Evolutionary conservation across 2,113 vertebrate species (phyloP).

Genomic region (Pterophyllum scalare): DNA sequence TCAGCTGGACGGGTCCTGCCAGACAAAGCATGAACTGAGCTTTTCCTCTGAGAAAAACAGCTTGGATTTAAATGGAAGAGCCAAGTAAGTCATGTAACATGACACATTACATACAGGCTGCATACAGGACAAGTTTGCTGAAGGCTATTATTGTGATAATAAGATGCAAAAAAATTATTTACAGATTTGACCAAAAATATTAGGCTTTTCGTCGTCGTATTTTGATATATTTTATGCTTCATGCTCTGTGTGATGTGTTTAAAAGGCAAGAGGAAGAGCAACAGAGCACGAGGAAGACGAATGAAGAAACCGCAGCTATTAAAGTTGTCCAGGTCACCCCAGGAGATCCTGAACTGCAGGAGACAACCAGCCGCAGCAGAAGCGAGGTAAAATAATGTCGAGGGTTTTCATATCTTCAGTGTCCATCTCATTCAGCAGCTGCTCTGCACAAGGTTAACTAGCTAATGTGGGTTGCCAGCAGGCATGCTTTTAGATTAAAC

Average conservation of each 20-base stretch:
- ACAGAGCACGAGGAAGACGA: neutral
- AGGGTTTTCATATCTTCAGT: neutral
- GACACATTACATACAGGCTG: neutral
- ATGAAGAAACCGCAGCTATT: neutral
- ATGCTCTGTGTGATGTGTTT: neutral
- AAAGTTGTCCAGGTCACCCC: constrained; percentile 18
- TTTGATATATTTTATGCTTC: neutral
- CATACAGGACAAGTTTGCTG: neutral
- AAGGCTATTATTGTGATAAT: neutral
- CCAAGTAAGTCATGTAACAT: constrained; percentile 49
- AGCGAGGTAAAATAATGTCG: constrained; percentile 52
- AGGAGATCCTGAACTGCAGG: constrained; percentile 20
- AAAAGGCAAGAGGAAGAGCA: constrained; percentile 33
- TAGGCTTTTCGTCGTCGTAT: neutral
- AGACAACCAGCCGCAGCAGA: neutral
- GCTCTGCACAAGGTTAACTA: no score
- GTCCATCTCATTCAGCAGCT: neutral
- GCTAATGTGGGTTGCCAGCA: no score
- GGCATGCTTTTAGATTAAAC: no score
- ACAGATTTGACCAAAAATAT: neutral
- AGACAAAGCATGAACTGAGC: constrained; percentile 11
- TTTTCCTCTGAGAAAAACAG: constrained; percentile 6
- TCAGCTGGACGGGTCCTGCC: constrained; percentile 22
- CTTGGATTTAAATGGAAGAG: neutral
- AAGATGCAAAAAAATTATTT: neutral